Evolutionary conservation across 2,888 invertebrate species (phyloP).

Genomic region (Cheiracanthium punctorium): DNA sequence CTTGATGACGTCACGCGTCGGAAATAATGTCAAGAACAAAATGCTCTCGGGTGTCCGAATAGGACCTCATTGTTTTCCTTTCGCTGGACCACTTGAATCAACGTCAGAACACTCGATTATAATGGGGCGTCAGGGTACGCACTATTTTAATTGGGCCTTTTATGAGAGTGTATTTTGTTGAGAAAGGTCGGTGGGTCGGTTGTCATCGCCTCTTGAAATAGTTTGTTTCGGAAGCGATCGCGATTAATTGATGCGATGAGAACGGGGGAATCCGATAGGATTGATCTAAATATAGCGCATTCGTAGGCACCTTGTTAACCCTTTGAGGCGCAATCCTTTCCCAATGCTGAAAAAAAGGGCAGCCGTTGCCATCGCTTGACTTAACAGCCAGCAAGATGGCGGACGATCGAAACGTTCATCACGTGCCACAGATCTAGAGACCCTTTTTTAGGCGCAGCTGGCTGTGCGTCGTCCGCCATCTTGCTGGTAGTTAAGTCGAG

Average conservation of each 20-base stretch:
- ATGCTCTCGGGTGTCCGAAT: not conserved
- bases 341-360: no score
- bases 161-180: not conserved
- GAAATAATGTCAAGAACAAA: conserved; percentile 55
- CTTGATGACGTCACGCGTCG: conserved; percentile 45
- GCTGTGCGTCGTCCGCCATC: no score
- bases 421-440: no score
- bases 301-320: no score
- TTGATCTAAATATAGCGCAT: no score
- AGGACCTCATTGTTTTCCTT: conserved; percentile 17
- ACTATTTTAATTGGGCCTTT: not conserved
- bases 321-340: no score
- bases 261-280: not conserved
- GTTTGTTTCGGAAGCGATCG: not conserved
- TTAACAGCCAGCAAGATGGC: no score
- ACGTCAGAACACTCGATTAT: not conserved
- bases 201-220: not conserved
- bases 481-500: no score
- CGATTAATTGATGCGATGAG: not conserved
- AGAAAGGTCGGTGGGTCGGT: not conserved
- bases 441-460: no score
- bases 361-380: no score
- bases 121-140: not conserved
- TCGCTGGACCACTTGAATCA: not conserved
- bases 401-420: no score